Evolutionary conservation across 2,888 invertebrate genomes (phyloP).

Genomic region (Globia sparganii): DNA sequence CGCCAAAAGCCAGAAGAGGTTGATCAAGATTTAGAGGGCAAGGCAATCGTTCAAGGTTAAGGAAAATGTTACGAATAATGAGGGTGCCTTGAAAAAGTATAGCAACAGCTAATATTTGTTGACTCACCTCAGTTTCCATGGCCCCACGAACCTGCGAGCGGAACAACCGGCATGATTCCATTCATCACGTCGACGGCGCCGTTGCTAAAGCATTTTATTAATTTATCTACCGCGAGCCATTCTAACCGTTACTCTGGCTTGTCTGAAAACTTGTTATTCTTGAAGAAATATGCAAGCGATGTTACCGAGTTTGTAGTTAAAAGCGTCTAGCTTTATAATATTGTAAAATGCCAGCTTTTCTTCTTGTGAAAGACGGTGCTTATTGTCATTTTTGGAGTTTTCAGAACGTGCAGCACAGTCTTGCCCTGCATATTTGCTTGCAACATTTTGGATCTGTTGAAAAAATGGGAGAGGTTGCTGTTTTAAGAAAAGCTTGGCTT

Average conservation of each 20-base stretch:
- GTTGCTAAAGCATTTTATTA: slow-evolving; percentile 70
- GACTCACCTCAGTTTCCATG: slow-evolving; percentile 40
- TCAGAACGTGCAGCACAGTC: not conserved
- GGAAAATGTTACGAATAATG: not conserved
- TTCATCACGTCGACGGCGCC: slow-evolving; percentile 70
- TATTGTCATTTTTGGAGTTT: slow-evolving; percentile 23
- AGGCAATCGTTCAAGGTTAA: not conserved
- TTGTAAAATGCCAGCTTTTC: slow-evolving; percentile 24
- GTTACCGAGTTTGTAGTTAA: slow-evolving; percentile 48
- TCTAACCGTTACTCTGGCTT: slow-evolving; percentile 45
- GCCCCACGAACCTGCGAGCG: slow-evolving; percentile 65
- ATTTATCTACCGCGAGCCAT: slow-evolving; percentile 65
- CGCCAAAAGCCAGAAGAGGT: not conserved
- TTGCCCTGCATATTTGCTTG: not conserved
- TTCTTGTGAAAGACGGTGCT: slow-evolving; percentile 20
- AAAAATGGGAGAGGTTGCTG: no score
- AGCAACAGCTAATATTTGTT: not conserved
- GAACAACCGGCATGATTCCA: slow-evolving; percentile 71
- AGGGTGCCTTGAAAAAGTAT: not conserved
- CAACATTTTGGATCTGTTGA: no score
- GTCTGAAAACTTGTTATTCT: slow-evolving; percentile 59
- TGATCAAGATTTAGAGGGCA: not conserved
- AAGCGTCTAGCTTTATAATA: slow-evolving; percentile 47
- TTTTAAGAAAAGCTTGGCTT: not conserved
- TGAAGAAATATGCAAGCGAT: slow-evolving; percentile 56